These are phyloP conservation scores for Tholera decimalis DNA, from an alignment of 2,888 invertebrate genomes.

Conservation along the genomic window DNA sequence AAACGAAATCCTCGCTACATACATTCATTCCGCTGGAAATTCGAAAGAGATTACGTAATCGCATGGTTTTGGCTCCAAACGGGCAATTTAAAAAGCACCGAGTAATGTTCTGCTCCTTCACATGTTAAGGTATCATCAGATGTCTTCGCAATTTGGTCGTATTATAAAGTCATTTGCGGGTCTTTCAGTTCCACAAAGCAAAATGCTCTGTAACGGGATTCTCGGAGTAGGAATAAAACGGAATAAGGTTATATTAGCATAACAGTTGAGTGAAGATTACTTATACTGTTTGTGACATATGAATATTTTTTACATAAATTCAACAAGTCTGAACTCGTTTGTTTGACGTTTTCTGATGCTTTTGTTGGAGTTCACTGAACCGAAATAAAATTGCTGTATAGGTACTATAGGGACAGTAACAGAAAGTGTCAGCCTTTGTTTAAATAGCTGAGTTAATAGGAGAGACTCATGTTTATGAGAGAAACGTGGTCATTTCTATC, in stretches of 20 bases:
- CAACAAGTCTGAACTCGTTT: constrained; percentile 28
- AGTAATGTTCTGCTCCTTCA: constrained; percentile 44
- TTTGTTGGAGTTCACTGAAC: constrained; percentile 3
- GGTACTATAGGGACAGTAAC: background rate
- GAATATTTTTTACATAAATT: constrained; percentile 60
- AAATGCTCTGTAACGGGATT: constrained; percentile 73
- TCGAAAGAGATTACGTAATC: constrained; percentile 56
- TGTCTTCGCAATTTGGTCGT: constrained; percentile 75
- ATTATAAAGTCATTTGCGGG: constrained; percentile 80
- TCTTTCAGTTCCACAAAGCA: constrained; percentile 68
- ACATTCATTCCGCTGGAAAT: constrained; percentile 48
- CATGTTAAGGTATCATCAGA: constrained; percentile 47
- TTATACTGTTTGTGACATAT: constrained; percentile 51
- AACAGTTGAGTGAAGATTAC: constrained; percentile 57
- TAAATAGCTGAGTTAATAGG: background rate
- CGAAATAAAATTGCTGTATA: background rate
- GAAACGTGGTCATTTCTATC: background rate
- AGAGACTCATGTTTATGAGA: background rate
- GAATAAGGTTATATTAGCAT: constrained; percentile 69
- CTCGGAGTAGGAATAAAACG: constrained; percentile 72
- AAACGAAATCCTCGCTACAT: constrained; percentile 52
- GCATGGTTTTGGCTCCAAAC: constrained; percentile 47
- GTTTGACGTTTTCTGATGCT: background rate
- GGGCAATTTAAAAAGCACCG: constrained; percentile 55
- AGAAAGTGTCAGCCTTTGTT: background rate